Evolutionary conservation across 2,888 invertebrate genomes (phyloP).

Genomic region (Eupithecia tripunctaria): DNA sequence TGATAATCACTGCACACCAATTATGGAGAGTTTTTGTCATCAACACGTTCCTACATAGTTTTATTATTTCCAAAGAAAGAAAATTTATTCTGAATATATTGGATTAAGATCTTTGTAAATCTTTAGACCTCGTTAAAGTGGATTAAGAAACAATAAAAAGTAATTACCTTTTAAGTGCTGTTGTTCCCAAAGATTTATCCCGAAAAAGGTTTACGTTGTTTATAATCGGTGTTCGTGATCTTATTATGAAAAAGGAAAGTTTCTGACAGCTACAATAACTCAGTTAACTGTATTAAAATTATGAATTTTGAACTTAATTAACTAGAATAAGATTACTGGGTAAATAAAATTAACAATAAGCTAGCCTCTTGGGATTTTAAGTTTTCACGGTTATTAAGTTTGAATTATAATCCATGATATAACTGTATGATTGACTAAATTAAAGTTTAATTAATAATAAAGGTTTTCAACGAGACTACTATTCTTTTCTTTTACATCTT

Average conservation of each 20-base stretch:
- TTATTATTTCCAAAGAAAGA: neutral
- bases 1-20: no score
- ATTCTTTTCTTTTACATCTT: no score
- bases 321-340: conserved; percentile 2
- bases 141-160: conserved; percentile 28
- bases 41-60: no score
- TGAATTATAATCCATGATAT: neutral
- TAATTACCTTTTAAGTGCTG: conserved; percentile 24
- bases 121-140: conserved; percentile 6
- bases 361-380: neutral
- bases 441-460: no score
- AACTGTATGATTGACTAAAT: no score
- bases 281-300: conserved; percentile 10
- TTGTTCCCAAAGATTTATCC: conserved; percentile 16
- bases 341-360: conserved; percentile 2
- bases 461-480: no score
- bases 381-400: neutral
- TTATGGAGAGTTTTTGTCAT: no score
- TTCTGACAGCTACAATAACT: conserved; percentile 24
- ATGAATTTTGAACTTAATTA: neutral
- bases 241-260: conserved; percentile 31
- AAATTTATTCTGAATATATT: neutral
- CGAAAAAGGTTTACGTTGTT: conserved; percentile 21
- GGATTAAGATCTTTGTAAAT: conserved; percentile 1
- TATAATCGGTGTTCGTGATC: conserved; percentile 27